Conservation (phyloP, 1,140 invertebrate genomes). For the Drosophila watanabei region DNA sequence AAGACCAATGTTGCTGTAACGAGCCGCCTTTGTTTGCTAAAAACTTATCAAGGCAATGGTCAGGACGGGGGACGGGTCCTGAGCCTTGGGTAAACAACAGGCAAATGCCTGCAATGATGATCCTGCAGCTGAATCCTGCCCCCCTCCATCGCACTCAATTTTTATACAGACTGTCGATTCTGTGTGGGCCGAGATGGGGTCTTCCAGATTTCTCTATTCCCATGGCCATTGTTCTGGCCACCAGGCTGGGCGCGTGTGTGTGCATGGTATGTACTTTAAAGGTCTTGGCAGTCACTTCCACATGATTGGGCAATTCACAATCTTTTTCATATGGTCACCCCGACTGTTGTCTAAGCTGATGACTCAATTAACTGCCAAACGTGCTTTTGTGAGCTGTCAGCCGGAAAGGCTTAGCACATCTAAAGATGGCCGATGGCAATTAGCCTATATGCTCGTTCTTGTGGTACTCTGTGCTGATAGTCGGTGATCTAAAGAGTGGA, state of each 20-base stretch:
- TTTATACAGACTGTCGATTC: slow-evolving; percentile 72
- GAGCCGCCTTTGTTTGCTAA: slow-evolving; percentile 73
- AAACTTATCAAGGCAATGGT: slow-evolving; percentile 78
- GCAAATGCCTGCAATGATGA: slow-evolving; percentile 72
- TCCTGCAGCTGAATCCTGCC: slow-evolving; percentile 30
- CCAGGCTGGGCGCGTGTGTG: slow-evolving; percentile 15
- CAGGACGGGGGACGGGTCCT: slow-evolving; percentile 24
- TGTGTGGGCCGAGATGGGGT: slow-evolving; percentile 23
- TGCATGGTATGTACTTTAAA: slow-evolving; percentile 24
- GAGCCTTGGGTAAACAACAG: slow-evolving; percentile 54
- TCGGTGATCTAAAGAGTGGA: neutral
- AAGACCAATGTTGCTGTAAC: slow-evolving; percentile 73
- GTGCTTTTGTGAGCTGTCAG: slow-evolving; percentile 49
- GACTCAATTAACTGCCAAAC: slow-evolving; percentile 75
- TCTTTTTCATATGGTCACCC: slow-evolving; percentile 52
- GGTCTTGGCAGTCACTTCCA: slow-evolving; percentile 66
- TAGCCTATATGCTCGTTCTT: slow-evolving; percentile 16
- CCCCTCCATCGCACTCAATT: slow-evolving; percentile 43
- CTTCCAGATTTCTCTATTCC: slow-evolving; percentile 16
- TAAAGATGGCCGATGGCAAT: slow-evolving; percentile 26
- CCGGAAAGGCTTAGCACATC: slow-evolving; percentile 30
- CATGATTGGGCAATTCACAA: slow-evolving; percentile 72
- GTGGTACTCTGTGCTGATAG: neutral
- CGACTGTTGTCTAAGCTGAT: slow-evolving; percentile 67
- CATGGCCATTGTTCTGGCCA: slow-evolving; percentile 29